These are phyloP conservation scores for Cerceris rybyensis DNA, from an alignment of 2,888 invertebrate genomes.

Conservation along the genomic window DNA sequence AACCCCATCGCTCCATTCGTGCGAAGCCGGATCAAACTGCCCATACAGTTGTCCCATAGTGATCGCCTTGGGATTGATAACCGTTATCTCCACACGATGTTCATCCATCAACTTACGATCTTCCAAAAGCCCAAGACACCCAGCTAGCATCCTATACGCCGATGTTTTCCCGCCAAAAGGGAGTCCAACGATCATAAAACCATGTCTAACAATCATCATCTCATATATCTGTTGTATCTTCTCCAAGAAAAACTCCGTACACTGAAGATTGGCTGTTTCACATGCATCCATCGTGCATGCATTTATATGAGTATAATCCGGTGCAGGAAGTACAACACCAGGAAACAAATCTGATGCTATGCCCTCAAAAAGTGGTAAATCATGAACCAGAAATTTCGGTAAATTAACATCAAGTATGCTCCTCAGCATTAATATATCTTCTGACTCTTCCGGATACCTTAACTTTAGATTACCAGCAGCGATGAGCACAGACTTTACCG, in stretches of 20 bases:
- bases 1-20: constrained; percentile 97
- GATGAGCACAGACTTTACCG: constrained; percentile 95
- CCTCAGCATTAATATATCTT: constrained; percentile 92
- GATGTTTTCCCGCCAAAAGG: constrained; percentile 97
- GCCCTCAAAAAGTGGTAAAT: constrained; percentile 94
- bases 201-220: constrained; percentile 97
- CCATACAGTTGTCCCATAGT: constrained; percentile 99
- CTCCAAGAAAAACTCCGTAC: constrained; percentile 92
- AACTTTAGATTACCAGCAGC: constrained; percentile 96
- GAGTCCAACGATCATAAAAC: constrained; percentile 95
- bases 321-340: constrained; percentile 89
- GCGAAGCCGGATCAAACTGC: constrained; percentile 96
- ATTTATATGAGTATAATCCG: constrained; percentile 90
- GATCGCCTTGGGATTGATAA: constrained; percentile 97
- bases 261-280: constrained; percentile 89
- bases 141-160: constrained; percentile 92
- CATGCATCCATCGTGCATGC: constrained; percentile 87
- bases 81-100: constrained; percentile 89
- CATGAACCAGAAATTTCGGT: constrained; percentile 95
- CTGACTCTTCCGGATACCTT: constrained; percentile 93
- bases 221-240: constrained; percentile 96
- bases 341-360: constrained; percentile 97
- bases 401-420: constrained; percentile 97
- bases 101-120: constrained; percentile 90
- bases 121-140: constrained; percentile 89